A percentile compares a stretch with the other conserved stretches of the same genome.
These are phyloP conservation scores for Sebastes nivosus DNA, from an alignment of 2,797 vertebrate species.

Conservation along the genomic window DNA sequence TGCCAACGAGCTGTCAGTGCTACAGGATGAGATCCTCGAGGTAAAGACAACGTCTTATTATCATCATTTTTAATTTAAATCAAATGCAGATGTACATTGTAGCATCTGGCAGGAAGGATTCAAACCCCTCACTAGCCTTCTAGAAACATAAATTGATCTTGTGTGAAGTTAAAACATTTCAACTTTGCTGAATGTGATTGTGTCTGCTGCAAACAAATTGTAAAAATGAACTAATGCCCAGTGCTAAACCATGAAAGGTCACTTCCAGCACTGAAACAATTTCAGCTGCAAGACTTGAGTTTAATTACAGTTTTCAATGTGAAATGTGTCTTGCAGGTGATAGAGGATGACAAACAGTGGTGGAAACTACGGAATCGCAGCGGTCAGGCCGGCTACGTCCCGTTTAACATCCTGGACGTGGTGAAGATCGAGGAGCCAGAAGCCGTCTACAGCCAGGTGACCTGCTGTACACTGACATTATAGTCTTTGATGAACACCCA, in stretches of 20 bases:
- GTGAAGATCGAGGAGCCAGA: constrained; percentile 83
- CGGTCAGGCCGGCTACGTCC: constrained; percentile 92
- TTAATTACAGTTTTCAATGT: neutral
- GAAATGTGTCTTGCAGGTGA: constrained; percentile 81
- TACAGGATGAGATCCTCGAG: constrained; percentile 95
- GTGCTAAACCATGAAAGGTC: neutral
- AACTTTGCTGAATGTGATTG: neutral
- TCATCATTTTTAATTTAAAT: neutral
- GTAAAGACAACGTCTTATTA: constrained; percentile 66
- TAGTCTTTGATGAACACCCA: neutral
- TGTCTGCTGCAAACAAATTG: neutral
- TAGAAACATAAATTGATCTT: neutral
- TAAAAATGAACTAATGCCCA: neutral
- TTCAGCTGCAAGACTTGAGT: neutral
- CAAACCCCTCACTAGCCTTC: neutral
- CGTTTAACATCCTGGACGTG: constrained; percentile 90
- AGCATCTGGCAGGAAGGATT: neutral
- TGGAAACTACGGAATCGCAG: constrained; percentile 94
- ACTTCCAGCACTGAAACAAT: neutral
- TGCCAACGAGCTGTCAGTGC: constrained; percentile 93
- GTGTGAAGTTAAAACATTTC: neutral
- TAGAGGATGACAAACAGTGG: constrained; percentile 95
- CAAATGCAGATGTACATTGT: neutral
- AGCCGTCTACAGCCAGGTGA: constrained; percentile 60
- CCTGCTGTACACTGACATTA: neutral